These are phyloP conservation scores for Pammene aurita DNA, from an alignment of 2,888 invertebrate species.

Conservation along the genomic window DNA sequence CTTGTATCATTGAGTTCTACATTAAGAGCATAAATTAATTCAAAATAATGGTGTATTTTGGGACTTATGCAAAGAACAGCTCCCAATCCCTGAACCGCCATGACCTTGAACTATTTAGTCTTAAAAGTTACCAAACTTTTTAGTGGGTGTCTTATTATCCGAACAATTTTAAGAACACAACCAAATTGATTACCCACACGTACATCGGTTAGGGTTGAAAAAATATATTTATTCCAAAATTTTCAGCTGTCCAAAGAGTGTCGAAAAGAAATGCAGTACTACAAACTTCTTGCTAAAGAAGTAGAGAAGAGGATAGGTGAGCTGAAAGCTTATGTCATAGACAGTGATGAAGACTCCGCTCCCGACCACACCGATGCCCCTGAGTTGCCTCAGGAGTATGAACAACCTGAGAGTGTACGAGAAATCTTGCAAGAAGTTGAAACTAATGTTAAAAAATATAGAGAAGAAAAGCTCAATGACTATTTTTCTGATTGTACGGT, in stretches of 20 bases:
- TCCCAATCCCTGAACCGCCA: no score
- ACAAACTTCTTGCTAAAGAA: slow-evolving; percentile 86
- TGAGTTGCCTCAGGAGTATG: slow-evolving; percentile 63
- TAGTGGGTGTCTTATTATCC: no score
- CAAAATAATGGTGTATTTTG: no score
- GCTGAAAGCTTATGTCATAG: slow-evolving; percentile 65
- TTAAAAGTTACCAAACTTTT: no score
- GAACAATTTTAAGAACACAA: no score
- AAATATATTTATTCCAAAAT: not conserved
- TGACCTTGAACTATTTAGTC: no score
- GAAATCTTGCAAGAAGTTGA: slow-evolving; percentile 50
- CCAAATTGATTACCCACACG: no score
- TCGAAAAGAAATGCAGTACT: slow-evolving; percentile 86
- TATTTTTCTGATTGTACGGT: slow-evolving; percentile 36
- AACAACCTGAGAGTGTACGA: slow-evolving; percentile 53
- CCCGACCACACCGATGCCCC: slow-evolving; percentile 65
- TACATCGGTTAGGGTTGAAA: not conserved
- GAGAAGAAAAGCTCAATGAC: slow-evolving; percentile 44
- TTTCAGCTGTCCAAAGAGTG: slow-evolving; percentile 86
- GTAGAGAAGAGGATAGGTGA: slow-evolving; percentile 83
- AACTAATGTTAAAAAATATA: slow-evolving; percentile 43
- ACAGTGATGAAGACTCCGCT: slow-evolving; percentile 58
- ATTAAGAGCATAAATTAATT: no score
- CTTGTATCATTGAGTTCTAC: no score
- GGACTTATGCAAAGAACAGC: no score